Evolutionary conservation across 2,797 vertebrate species (phyloP), one percentile per base, ranked within the genome.

Genomic region (Gobionotothen gibberifrons): DNA sequence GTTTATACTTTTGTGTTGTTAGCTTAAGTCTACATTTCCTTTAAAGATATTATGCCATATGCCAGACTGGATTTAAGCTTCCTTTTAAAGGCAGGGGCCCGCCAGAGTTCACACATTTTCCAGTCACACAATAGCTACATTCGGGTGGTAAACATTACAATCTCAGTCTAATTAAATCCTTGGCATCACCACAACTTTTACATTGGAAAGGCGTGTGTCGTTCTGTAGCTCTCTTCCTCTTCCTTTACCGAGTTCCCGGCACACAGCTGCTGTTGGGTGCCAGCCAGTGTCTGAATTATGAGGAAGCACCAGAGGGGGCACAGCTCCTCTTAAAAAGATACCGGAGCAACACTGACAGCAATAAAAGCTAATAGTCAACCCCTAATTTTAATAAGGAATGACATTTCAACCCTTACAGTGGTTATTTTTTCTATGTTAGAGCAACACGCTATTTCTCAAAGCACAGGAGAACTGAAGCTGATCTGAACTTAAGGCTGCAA

Each of bases 241-340:
- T 69, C 58, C 70, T 68, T 69, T 43, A 39, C 49, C 0, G 4
- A 65, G 55, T 63, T 81, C 49, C 75, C 70, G 82, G 49, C 66
- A 77, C 22, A 69, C 12, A 29, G 57, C 55, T 58, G 69, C n/a
- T 65, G 47, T 47, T 85, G 74, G 73, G 56, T 69, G 62, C 44
- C 21, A 62, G 80, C 69, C 80, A 83, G 57, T 14, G 68, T 58
- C 69, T 67, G 54, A 80, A 51, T 78, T 73, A 85, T 63, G 60
- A 74, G 61, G 55, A 86, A 72, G 60, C 59, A 57, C 59, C 3
- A 0, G n/a, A 57, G 26, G 63, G 39, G 13, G 32, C 22, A 56
- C 7, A 53, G 44, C 72, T 69, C 43, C 66, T n/a, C 16, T n/a
- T 36, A 36, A 36, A 36, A 36, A 36, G 7, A 69, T 26, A 65